phyloP scores from a whole-genome alignment of 2,797 vertebrate species.

The Diplodus puntazzo region DNA sequence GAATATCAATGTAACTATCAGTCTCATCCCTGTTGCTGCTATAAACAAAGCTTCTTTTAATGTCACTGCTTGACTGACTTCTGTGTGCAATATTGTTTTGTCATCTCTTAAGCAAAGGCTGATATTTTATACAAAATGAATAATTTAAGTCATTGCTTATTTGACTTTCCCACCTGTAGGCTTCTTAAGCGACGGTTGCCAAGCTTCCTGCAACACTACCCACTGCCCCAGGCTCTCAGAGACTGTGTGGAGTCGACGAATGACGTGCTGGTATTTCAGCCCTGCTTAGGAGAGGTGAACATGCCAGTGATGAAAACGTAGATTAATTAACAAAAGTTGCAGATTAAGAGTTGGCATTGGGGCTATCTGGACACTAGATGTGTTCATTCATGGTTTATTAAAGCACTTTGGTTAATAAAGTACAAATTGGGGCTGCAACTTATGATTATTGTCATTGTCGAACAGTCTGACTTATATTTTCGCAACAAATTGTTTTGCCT shows the following conservation, averaged over 20 bases:
- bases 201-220: slow-evolving; percentile 88
- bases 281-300: slow-evolving; percentile 91
- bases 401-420: background rate
- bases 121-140: background rate
- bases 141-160: background rate
- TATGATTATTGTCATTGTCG: too few relatives aligned
- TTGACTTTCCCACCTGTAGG: slow-evolving; percentile 69
- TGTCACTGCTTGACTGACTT: background rate
- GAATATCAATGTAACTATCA: background rate
- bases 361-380: background rate
- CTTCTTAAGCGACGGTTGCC: slow-evolving; percentile 85
- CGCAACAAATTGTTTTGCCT: too few relatives aligned
- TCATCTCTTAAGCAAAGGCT: background rate
- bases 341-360: background rate
- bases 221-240: slow-evolving; percentile 88
- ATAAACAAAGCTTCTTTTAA: background rate
- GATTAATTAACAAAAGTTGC: background rate
- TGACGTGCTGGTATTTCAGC: slow-evolving; percentile 90
- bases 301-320: background rate
- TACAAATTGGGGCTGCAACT: background rate
- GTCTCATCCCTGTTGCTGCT: background rate
- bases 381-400: background rate
- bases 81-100: background rate
- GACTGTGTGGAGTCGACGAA: slow-evolving; percentile 88
- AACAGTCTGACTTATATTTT: too few relatives aligned